These are phyloP conservation scores for Leptinotarsa rubiginosa DNA, from an alignment of 2,888 invertebrate genomes.

Conservation along the genomic window DNA sequence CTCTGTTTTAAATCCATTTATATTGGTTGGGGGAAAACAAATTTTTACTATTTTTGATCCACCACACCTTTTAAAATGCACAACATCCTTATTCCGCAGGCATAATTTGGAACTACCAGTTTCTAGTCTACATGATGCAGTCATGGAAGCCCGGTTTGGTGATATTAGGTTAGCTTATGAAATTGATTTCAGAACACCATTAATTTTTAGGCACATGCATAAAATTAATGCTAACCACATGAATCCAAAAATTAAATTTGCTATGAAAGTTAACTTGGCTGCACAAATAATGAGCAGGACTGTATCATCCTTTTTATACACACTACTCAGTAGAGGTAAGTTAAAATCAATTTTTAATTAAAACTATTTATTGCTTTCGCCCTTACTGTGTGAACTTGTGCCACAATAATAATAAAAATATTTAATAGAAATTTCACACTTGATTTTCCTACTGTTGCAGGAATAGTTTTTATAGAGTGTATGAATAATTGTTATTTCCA, in stretches of 20 bases:
- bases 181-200: conserved; percentile 14
- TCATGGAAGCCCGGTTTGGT: conserved; percentile 17
- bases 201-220: conserved; percentile 24
- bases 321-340: conserved; percentile 24
- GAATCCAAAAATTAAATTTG: conserved; percentile 13
- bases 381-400: conserved; percentile 10
- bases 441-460: conserved; percentile 1
- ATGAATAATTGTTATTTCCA: neutral
- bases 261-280: conserved; percentile 8
- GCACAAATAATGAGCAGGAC: conserved; percentile 18
- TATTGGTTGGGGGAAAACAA: conserved; percentile 25
- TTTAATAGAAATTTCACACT: conserved; percentile 1
- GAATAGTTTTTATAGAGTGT: conserved; percentile 1
- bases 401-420: conserved; percentile 1
- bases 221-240: conserved; percentile 17
- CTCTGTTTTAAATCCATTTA: conserved; percentile 23
- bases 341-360: conserved; percentile 21
- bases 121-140: conserved; percentile 1
- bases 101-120: conserved; percentile 20
- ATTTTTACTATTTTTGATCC: conserved; percentile 36
- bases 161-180: conserved; percentile 16
- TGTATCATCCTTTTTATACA: conserved; percentile 21
- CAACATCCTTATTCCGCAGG: conserved; percentile 5
- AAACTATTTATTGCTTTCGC: conserved; percentile 19
- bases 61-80: conserved; percentile 25